Evolutionary conservation across 2,888 invertebrate genomes (phyloP), one percentile per base, ranked within the genome.

Genomic region (Odontomyia ornata): DNA sequence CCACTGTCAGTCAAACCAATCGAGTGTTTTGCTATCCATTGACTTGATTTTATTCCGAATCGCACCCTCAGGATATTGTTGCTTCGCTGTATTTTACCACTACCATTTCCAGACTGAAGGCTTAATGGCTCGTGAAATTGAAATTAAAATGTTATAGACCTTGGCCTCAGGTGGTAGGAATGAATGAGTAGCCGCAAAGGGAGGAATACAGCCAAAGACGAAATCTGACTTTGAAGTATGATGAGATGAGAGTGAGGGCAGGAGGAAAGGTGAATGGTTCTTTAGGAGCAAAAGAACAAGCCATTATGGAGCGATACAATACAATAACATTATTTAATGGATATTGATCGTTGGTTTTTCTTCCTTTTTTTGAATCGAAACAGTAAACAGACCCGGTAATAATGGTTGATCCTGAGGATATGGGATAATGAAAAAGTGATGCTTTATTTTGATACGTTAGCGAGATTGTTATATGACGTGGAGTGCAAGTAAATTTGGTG

Each of bases 101-200:
- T 67, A 76, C 64, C 65, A 67, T 76, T 69, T 69, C 76, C 30
- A 15, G 67, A 67, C 57, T 73, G 62, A 18, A 76, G 46, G 52
- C 67, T 76, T 76, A 76, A 76, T 76, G 76, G 65, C 67, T 65
- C 65, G 76, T 67, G 76, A 76, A 76, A 76, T 76, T 76, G 76
- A 76, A 76, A 76, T 76, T 76, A 76, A 76, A 76, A 76, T 76
- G 76, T 67, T 76, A 67, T 76, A 67, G 64, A 76, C 73, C 21
- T 73, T 73, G 73, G 36, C 43, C 60, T 27, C 73, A 73, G 73
- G 73, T 73, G 73, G 23, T 18, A 60, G 18, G 25, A 47, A 25
- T 69, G 67, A 43, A 47, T 46, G 69, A 69, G 25, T 23, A 15
- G 23, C 23, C 47, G 47, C 43, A 25, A 7, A 13, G 47, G 23